Conservation (phyloP, 1,140 invertebrate species). For the Solenopsis fugax region DNA sequence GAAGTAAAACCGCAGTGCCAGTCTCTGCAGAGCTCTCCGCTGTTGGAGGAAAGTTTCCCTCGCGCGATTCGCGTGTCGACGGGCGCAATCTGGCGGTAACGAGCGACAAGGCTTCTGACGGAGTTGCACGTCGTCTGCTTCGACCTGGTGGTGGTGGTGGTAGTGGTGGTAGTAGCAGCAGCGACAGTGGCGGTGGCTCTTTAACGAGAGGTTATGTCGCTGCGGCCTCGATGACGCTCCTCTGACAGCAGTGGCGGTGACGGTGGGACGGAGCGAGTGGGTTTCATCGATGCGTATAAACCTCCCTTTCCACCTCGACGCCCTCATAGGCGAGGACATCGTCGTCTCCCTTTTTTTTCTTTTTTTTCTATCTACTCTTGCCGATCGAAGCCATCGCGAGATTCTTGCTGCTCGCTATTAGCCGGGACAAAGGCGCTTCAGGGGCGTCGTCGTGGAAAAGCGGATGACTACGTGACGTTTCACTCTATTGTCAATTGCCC, state of each 20-base stretch:
- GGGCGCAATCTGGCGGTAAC: constrained; percentile 69
- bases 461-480: constrained; percentile 34
- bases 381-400: constrained; percentile 38
- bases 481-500: constrained; percentile 24
- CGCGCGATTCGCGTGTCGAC: constrained; percentile 30
- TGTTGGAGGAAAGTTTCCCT: neutral
- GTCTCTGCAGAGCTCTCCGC: neutral
- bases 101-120: constrained; percentile 22
- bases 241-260: constrained; percentile 63
- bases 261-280: constrained; percentile 74
- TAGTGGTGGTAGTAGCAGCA: neutral
- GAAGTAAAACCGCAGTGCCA: neutral
- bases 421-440: constrained; percentile 35
- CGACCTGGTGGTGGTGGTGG: constrained; percentile 24
- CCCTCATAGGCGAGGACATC: constrained; percentile 30
- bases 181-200: neutral
- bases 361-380: neutral
- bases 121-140: constrained; percentile 40
- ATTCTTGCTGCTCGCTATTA: constrained; percentile 26
- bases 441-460: constrained; percentile 13
- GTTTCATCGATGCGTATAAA: constrained; percentile 56
- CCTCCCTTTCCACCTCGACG: constrained; percentile 32
- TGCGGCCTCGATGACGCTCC: constrained; percentile 76
- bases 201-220: constrained; percentile 71
- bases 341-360: neutral